Percentiles rank a stretch among this genome's conserved stretches.
Evolutionary conservation across 1,140 invertebrate species (phyloP).

Genomic region (Oppia nitens): DNA sequence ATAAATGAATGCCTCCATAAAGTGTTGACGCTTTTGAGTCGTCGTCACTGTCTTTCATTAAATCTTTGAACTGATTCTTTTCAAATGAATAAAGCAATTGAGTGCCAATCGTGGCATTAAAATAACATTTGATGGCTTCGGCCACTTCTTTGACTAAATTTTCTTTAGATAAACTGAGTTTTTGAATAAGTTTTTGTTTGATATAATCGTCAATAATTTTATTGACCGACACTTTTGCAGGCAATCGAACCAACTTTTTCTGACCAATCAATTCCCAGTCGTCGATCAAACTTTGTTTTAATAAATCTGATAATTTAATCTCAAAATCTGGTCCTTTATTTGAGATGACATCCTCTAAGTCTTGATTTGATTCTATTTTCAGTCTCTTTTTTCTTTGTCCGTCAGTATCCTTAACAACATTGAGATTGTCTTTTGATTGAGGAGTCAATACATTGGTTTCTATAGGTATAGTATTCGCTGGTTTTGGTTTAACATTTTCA

Average conservation of each 20-base stretch:
- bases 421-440: background rate
- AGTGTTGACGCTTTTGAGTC: constrained; percentile 55
- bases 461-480: background rate
- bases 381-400: background rate
- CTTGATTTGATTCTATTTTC: constrained; percentile 6
- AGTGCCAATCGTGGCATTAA: constrained; percentile 78
- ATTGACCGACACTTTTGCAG: constrained; percentile 66
- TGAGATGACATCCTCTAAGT: constrained; percentile 18
- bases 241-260: constrained; percentile 64
- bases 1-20: constrained; percentile 76
- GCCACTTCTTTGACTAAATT: constrained; percentile 60
- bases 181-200: constrained; percentile 43
- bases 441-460: background rate
- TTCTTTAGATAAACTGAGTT: constrained; percentile 46
- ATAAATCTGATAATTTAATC: constrained; percentile 79
- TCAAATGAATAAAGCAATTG: constrained; percentile 91
- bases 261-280: constrained; percentile 87
- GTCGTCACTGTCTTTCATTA: constrained; percentile 30
- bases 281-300: constrained; percentile 81
- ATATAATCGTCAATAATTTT: constrained; percentile 75
- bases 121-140: constrained; percentile 53
- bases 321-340: constrained; percentile 37
- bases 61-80: constrained; percentile 53
- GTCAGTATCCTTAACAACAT: background rate
- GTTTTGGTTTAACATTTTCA: background rate